Evolutionary conservation across 1,140 invertebrate species (phyloP), one percentile per base, ranked within the genome.

Genomic region (Hylaeus anthracinus): DNA sequence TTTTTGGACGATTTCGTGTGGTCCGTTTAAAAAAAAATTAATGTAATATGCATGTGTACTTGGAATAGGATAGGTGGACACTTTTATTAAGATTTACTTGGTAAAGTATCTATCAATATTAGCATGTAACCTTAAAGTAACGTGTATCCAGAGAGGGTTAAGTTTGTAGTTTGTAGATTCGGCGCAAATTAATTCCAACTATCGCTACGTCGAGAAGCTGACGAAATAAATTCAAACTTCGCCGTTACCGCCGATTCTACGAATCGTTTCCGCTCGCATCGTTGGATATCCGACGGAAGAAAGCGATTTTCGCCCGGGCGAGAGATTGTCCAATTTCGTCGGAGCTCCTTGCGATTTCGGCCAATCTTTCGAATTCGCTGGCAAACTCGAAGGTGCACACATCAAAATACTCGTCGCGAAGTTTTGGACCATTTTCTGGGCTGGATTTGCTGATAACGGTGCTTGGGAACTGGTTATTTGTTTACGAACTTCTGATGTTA

Each of bases 201-300:
- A 8, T 26, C 45, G 43, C 26, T 3, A 15, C 12, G 39, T 48
- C 14, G 43, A 65, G 64, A 8, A 5, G 2, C 15, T n/a, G 64
- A 66, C 41, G 43, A 15, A 43, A 48, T 26, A n/a, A 45, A 66
- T 66, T 66, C 43, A 66, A 66, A 66, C 41, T n/a, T 66, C 64
- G 1, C 39, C 43, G 64, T 66, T 48, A 66, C 48, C 48, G 64
- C 12, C 64, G 43, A 66, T 66, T n/a, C 45, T 3, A n/a, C 14
- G 14, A 51, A 8, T n/a, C 43, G 65, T 51, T 66, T n/a, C 8
- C 41, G 3, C 15, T 5, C 41, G 45, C 65, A 14, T 26, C 65
- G 45, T 26, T 9, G 45, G 9, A 66, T 51, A 37, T 10, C 5
- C 65, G n/a, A 10, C 65, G 45, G 65, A 51, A 51, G 65, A 66